phyloP scores from a whole-genome alignment of 2,113 vertebrate species.

The Malurus elegans region DNA sequence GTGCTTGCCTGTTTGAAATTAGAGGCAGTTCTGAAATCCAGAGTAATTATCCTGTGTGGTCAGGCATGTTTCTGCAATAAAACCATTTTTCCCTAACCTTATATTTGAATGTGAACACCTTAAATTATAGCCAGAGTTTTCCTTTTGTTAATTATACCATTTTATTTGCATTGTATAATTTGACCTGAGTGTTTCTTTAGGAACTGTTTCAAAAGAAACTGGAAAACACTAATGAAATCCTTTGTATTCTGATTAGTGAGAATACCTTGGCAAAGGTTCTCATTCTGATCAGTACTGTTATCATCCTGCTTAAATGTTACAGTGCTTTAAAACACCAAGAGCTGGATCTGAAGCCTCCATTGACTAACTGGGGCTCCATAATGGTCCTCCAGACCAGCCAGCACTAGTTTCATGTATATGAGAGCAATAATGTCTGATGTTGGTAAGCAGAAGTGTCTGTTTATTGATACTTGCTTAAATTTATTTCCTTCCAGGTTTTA shows the following conservation, averaged over 20 bases:
- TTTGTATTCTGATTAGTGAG: background rate
- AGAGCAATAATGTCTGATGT: background rate
- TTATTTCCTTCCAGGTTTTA: conserved; percentile 81
- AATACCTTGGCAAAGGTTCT: background rate
- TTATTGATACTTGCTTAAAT: background rate
- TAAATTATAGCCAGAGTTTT: background rate
- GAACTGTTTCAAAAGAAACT: background rate
- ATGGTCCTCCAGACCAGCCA: background rate
- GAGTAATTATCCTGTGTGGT: background rate
- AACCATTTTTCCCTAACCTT: background rate
- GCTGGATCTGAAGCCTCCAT: background rate
- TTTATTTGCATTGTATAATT: background rate
- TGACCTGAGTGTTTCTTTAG: background rate
- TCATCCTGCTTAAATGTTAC: background rate
- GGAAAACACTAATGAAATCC: background rate
- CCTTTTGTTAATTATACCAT: background rate
- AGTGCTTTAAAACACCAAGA: background rate
- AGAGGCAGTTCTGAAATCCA: background rate
- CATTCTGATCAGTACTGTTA: background rate
- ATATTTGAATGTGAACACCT: background rate
- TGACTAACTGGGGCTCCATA: background rate
- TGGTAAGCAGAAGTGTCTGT: background rate
- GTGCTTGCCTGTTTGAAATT: background rate
- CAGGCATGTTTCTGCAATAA: background rate
- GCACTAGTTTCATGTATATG: background rate